These are phyloP conservation scores for Agrochola litura DNA, from an alignment of 2,888 invertebrate species.

Conservation along the genomic window DNA sequence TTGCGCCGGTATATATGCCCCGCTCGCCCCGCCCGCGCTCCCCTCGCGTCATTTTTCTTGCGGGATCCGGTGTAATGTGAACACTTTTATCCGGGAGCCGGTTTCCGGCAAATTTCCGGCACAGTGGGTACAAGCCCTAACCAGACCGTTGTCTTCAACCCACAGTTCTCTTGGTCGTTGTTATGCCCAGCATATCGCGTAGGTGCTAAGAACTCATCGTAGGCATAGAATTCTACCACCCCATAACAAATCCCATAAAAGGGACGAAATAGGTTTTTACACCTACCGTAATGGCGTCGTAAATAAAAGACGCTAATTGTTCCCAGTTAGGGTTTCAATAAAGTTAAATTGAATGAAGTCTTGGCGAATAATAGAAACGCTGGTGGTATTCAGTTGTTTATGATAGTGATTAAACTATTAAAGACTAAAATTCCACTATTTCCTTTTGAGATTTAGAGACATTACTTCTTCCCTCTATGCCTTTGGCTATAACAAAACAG, in stretches of 20 bases:
- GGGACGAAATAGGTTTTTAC: constrained; percentile 35
- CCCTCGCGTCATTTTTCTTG: too few species aligned
- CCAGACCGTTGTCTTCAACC: constrained; percentile 6
- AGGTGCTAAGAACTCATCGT: constrained; percentile 37
- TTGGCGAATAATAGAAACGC: not conserved
- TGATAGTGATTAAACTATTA: not conserved
- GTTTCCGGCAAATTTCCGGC: too few species aligned
- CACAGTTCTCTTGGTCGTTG: not conserved
- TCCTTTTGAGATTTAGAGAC: not conserved
- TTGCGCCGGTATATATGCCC: too few species aligned
- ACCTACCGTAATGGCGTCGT: constrained; percentile 33
- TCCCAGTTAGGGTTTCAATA: constrained; percentile 15
- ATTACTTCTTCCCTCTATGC: too few species aligned
- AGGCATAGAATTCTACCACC: constrained; percentile 7
- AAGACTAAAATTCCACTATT: not conserved
- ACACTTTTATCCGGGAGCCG: too few species aligned
- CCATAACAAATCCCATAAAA: constrained; percentile 45
- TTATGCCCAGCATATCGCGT: constrained; percentile 16
- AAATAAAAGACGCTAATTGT: constrained; percentile 47
- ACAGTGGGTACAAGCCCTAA: not conserved
- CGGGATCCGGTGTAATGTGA: too few species aligned
- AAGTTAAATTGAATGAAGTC: constrained; percentile 14
- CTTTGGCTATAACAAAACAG: too few species aligned
- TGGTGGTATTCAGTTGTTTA: not conserved
- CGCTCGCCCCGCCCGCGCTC: too few species aligned